Evolutionary conservation across 1,140 invertebrate species (phyloP).

Genomic region (Trissolcus basalis): DNA sequence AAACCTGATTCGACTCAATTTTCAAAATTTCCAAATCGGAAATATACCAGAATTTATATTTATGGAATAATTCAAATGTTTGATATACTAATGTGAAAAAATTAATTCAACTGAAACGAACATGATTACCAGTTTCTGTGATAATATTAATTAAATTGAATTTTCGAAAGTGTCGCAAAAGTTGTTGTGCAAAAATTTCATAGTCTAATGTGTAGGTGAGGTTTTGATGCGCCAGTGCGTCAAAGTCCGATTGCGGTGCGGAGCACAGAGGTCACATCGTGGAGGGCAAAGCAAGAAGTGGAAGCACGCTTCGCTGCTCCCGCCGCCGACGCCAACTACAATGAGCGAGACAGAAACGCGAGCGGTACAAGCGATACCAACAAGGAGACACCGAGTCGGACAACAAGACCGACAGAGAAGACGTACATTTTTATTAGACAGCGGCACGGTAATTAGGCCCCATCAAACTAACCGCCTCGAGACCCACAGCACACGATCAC

Average conservation of each 20-base stretch:
- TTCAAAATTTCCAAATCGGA: too few species aligned
- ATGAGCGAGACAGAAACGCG: slow-evolving; percentile 58
- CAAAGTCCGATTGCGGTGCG: slow-evolving; percentile 37
- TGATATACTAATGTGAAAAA: too few species aligned
- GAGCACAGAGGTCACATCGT: slow-evolving; percentile 69
- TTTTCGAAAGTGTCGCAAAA: slow-evolving; percentile 1
- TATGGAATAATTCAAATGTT: too few species aligned
- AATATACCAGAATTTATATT: too few species aligned
- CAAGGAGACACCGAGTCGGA: slow-evolving; percentile 21
- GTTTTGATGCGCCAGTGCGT: slow-evolving; percentile 54
- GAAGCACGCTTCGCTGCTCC: slow-evolving; percentile 75
- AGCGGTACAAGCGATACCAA: slow-evolving; percentile 30
- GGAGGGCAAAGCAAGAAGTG: slow-evolving; percentile 71
- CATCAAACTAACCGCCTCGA: slow-evolving; percentile 56
- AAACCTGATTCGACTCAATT: too few species aligned
- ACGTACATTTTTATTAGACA: slow-evolving; percentile 55
- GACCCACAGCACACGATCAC: slow-evolving; percentile 46
- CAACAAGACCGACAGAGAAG: slow-evolving; percentile 28
- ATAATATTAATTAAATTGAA: background rate
- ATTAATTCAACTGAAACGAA: too few species aligned
- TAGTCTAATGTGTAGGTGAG: slow-evolving; percentile 54
- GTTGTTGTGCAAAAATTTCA: too few species aligned
- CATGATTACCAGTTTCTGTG: too few species aligned
- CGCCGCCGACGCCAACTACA: slow-evolving; percentile 59
- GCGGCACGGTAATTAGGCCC: slow-evolving; percentile 58